These are phyloP conservation scores for Florisuga fusca DNA, from an alignment of 2,797 vertebrate genomes.

Conservation along the genomic window DNA sequence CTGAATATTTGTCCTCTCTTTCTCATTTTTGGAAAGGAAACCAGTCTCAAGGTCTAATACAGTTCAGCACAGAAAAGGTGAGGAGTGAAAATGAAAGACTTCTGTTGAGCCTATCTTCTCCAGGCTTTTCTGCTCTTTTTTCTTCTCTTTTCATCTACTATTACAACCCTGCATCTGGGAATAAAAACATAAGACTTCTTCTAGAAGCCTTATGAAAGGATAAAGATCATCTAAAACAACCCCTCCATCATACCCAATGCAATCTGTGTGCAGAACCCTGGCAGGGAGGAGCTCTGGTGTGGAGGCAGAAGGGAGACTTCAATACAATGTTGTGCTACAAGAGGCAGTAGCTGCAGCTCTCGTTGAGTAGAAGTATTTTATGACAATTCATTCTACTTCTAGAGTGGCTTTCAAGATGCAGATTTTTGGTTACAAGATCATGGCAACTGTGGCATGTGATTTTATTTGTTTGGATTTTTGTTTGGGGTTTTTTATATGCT, in stretches of 20 bases:
- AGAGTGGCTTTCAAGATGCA: not conserved
- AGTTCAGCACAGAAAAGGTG: not conserved
- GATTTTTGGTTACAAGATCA: not conserved
- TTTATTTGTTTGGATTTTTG: not conserved
- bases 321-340: fast-evolving
- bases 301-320: not conserved
- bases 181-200: not conserved
- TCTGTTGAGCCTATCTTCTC: not conserved
- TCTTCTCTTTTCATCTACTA: not conserved
- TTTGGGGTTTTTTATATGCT: not conserved
- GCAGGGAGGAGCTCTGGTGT: not conserved
- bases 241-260: not conserved
- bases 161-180: not conserved
- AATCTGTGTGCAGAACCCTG: not conserved
- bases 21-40: conserved; percentile 6
- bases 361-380: not conserved
- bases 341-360: not conserved
- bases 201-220: not conserved
- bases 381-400: not conserved
- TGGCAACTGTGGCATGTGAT: not conserved
- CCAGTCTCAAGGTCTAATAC: not conserved
- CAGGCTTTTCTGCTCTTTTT: not conserved
- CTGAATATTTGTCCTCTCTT: not conserved
- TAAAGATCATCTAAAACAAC: not conserved
- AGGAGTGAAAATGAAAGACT: not conserved